Base-by-base conservation (phyloP, 2,113 vertebrate species). In the Equus quagga region DNA sequence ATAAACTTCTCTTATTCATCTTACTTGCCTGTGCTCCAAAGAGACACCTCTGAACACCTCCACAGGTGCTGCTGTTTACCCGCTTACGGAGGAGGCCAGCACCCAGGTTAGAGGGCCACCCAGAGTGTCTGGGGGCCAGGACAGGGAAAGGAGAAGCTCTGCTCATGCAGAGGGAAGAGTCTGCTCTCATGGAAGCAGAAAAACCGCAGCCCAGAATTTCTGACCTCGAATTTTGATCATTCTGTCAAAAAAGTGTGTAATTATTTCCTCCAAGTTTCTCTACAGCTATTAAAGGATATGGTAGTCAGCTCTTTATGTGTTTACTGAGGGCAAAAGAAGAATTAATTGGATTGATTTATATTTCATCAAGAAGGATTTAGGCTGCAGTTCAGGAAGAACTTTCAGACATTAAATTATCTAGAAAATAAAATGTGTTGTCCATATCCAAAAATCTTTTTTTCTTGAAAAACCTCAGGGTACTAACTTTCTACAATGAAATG, bases 321-420 rank as follows among this genome's bases (percentile, higher is more conserved):
- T 86, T 89, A 56, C 41, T 67, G 8, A 83, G 2, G 12, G 44
- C 17, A 54, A 83, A 67, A 78, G 33, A 67, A 56, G 49, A 92
- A 87, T 19, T 51, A 86, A 87, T 56, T 80, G 24, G 46, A 56
- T 41, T 82, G 33, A 46, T 78, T 89, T 84, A 73, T 73, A 85
- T 79, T 91, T 76, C 67, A 79, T 78, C 36, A 81, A 73, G 89
- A 94, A 81, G 23, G 51, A 54, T 56, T 83, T 13, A 89, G 36
- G 49, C 46, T 87, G 4, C 23, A 56, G 54, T 64, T 67, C 41
- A 79, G n/a, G 17, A 82, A 80, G 62, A 90, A 58, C 41, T 58
- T 92, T 85, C 41, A 82, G 85, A 67, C 13, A 41, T 46, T 49
- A 89, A 94, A 31, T 81, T 93, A 46, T 19, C 41, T 91, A 83